A percentile compares a stretch with the other conserved stretches of the same genome.
These are phyloP conservation scores for honey bee (Apis mellifera) DNA, from an alignment of 1,140 invertebrate species.

Conservation along the genomic window Amel_HAv3.1 CM009937.2:1382501-1383000, in stretches of 20 bases:
- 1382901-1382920: background rate
- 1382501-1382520: background rate
- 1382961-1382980: background rate
- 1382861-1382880: background rate
- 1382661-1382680: background rate
- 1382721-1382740: background rate
- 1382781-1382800: background rate
- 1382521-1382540: slow-evolving; percentile 15
- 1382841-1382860: background rate
- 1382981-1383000: background rate
- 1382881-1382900: no score
- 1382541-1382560: background rate
- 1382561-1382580: background rate
- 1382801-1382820: background rate
- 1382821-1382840: background rate
- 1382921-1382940: background rate
- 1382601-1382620: background rate
- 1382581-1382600: background rate
- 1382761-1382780: background rate
- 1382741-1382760: background rate
- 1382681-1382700: background rate
- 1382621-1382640: background rate
- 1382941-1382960: background rate
- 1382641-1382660: background rate
- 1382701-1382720: background rate